Evolutionary conservation across 2,888 invertebrate genomes (phyloP).

Genomic region (Amphipoea lucens): DNA sequence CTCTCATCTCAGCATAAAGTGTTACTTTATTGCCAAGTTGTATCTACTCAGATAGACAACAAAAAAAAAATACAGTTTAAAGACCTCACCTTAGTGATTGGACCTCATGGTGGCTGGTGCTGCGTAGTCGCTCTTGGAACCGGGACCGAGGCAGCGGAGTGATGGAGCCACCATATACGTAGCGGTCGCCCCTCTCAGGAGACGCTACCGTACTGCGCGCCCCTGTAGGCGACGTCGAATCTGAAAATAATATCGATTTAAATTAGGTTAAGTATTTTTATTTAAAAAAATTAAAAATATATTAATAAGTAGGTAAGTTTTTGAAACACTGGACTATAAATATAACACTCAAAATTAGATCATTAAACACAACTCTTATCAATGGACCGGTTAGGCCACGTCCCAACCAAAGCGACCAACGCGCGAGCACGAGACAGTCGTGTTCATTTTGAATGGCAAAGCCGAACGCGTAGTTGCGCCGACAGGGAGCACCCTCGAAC

Average conservation of each 20-base stretch:
- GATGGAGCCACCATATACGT: conserved; percentile 90
- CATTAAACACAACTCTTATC: background rate
- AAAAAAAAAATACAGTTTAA: background rate
- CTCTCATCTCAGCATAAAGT: background rate
- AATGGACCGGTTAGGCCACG: background rate
- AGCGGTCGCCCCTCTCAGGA: conserved; percentile 82
- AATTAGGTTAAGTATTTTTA: background rate
- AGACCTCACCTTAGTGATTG: conserved; percentile 79
- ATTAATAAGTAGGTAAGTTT: background rate
- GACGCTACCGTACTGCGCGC: conserved; percentile 82
- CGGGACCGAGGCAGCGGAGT: conserved; percentile 90
- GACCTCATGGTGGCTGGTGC: conserved; percentile 84
- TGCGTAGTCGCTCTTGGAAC: conserved; percentile 87
- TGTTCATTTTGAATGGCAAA: background rate
- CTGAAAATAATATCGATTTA: conserved; percentile 66
- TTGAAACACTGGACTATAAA: background rate
- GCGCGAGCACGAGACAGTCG: background rate
- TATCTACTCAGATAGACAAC: background rate
- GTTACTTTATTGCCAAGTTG: background rate
- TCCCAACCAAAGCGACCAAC: background rate
- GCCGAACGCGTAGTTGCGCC: background rate
- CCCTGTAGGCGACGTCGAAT: conserved; percentile 74
- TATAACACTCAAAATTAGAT: background rate
- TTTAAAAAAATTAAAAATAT: background rate
- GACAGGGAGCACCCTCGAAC: background rate